phyloP scores from a whole-genome alignment of 2,888 invertebrate species.

The Trilocha varians region DNA sequence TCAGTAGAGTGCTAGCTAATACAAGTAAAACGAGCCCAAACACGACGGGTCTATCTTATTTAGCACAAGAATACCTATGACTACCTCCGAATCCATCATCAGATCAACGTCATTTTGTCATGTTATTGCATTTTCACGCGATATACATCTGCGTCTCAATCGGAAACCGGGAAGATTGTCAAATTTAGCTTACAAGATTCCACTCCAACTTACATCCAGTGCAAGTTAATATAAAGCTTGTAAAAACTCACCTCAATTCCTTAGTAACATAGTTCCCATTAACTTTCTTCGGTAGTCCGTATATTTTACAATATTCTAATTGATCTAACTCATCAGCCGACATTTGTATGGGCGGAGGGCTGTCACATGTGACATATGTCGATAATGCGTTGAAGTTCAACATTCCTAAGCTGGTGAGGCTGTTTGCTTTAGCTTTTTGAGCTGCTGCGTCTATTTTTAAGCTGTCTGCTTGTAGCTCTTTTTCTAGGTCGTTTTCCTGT shows the following conservation, averaged over 20 bases:
- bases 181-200: too few relatives aligned
- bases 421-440: conserved; percentile 50
- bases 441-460: conserved; percentile 37
- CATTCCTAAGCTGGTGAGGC: conserved; percentile 46
- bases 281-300: conserved; percentile 80
- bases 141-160: too few relatives aligned
- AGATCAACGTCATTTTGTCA: too few relatives aligned
- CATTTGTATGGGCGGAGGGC: conserved; percentile 86
- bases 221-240: too few relatives aligned
- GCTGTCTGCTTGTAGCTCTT: conserved; percentile 55
- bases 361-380: conserved; percentile 83
- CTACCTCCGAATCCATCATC: too few relatives aligned
- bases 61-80: too few relatives aligned
- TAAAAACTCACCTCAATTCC: conserved; percentile 72
- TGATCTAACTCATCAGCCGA: conserved; percentile 83
- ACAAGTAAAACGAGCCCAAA: too few relatives aligned
- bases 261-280: conserved; percentile 80
- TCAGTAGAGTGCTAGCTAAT: too few relatives aligned
- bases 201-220: too few relatives aligned
- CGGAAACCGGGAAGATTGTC: too few relatives aligned
- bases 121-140: too few relatives aligned
- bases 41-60: too few relatives aligned
- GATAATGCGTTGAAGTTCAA: conserved; percentile 69
- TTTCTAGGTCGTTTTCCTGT: conserved; percentile 62
- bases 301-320: conserved; percentile 78